A percentile compares a stretch with the other conserved stretches of the same genome.
Conservation (phyloP, 2,888 invertebrate species). For the Parthenolecanium corni region DNA sequence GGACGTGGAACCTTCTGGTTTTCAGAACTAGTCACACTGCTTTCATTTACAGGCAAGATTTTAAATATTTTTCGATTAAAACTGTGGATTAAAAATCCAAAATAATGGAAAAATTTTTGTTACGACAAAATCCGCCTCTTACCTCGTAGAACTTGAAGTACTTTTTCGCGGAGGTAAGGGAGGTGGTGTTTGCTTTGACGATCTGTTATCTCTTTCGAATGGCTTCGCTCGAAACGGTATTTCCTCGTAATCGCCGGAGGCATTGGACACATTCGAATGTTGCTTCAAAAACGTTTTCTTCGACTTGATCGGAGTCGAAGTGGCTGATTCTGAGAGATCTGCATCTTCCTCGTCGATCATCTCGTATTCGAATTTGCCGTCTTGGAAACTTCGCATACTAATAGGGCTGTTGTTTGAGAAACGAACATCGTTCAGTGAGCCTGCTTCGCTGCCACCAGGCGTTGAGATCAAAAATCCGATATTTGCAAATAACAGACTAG, state of each 20-base stretch:
- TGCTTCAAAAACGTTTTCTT: background rate
- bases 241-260: conserved; percentile 28
- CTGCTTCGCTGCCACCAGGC: conserved; percentile 41
- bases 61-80: too few species aligned
- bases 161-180: conserved; percentile 31
- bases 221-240: background rate
- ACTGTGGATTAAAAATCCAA: too few species aligned
- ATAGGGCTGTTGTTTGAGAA: conserved; percentile 15
- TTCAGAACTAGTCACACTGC: too few species aligned
- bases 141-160: background rate
- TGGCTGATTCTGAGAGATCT: conserved; percentile 1
- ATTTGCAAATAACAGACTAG: conserved; percentile 38
- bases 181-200: conserved; percentile 26
- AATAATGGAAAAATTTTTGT: too few species aligned
- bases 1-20: too few species aligned
- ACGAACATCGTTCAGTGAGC: conserved; percentile 36
- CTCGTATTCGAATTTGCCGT: conserved; percentile 22
- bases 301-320: background rate
- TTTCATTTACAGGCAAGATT: too few species aligned
- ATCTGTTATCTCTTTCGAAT: conserved; percentile 13
- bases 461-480: conserved; percentile 38
- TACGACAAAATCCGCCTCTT: too few species aligned
- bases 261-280: background rate
- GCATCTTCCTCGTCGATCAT: conserved; percentile 18
- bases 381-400: conserved; percentile 1